Evolutionary conservation across 2,888 invertebrate genomes (phyloP), one percentile per base, ranked within the genome.

Genomic region (Saturnia japonica): DNA sequence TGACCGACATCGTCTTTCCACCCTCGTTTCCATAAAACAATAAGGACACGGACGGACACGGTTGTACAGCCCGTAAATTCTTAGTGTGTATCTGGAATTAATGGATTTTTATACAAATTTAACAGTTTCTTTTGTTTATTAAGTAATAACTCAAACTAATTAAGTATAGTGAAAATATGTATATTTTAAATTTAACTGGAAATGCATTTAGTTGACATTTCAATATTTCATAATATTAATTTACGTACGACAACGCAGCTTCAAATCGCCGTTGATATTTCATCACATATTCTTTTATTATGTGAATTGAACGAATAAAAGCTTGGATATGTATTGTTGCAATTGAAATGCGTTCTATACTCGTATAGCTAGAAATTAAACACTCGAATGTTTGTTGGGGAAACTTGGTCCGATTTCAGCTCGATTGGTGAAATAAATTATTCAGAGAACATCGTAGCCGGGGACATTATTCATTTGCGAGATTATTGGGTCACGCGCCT

Each of bases 371-470:
- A 22, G 67, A 69, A 67, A 69, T 72, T 72, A 72, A 69, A 69
- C 69, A 69, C 45, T 62, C 70, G 64, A 73, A 71, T 74, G 70
- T 72, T 72, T 62, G 64, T 22, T 57, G 71, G 71, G 72, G 72
- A 68, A 73, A 67, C 57, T 60, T 76, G 77, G 76, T 77, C 76
- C 81, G 81, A 84, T 86, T 83, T 85, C 82, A 83, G 80, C 79
- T 75, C 76, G 82, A 87, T 85, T 86, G 85, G 76, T 73, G 75
- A 75, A 74, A 85, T 88, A 82, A 84, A 87, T 86, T 85, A 88
- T 87, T 86, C 84, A 83, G 77, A 71, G 71, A 72, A 74, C 73
- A 72, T 60, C 72, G 74, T 72, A 76, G 72, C 75, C 72, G 73
- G 22, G 72, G 77, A 75, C 79, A 80, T 81, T 81, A 84, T 84